phyloP scores from a whole-genome alignment of 1,140 invertebrate species.

The Dufourea novaeangliae region DNA sequence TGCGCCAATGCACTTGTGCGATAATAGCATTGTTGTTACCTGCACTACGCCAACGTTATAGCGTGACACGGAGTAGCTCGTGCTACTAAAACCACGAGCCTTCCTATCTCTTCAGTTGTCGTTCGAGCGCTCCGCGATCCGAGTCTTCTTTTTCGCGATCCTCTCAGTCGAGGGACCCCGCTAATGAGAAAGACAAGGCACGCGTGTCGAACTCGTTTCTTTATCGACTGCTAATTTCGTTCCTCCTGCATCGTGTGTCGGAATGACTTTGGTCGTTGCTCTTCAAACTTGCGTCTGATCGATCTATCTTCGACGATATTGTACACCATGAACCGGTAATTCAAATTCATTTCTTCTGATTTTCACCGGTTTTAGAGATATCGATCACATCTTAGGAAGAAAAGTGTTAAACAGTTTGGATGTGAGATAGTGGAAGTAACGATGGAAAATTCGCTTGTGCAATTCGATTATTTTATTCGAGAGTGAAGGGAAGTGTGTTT shows the following conservation, averaged over 20 bases:
- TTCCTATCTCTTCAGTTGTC: conserved; percentile 77
- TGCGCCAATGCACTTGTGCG: conserved; percentile 73
- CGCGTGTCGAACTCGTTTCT: not conserved
- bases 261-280: not conserved
- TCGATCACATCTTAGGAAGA: too few relatives aligned
- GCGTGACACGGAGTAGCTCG: conserved; percentile 72
- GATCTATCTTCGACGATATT: not conserved
- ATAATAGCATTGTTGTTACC: conserved; percentile 79
- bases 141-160: conserved; percentile 58
- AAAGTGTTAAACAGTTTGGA: not conserved
- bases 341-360: not conserved
- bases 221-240: not conserved
- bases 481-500: not conserved
- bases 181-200: not conserved
- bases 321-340: not conserved
- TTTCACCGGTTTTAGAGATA: not conserved
- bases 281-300: too few relatives aligned
- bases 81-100: conserved; percentile 65
- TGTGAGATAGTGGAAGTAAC: not conserved
- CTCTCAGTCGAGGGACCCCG: not conserved
- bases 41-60: conserved; percentile 71
- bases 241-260: not conserved
- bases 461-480: not conserved
- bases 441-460: not conserved
- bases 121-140: conserved; percentile 66